Conservation (phyloP, 1,140 invertebrate species). For the Drosophila azteca region DNA sequence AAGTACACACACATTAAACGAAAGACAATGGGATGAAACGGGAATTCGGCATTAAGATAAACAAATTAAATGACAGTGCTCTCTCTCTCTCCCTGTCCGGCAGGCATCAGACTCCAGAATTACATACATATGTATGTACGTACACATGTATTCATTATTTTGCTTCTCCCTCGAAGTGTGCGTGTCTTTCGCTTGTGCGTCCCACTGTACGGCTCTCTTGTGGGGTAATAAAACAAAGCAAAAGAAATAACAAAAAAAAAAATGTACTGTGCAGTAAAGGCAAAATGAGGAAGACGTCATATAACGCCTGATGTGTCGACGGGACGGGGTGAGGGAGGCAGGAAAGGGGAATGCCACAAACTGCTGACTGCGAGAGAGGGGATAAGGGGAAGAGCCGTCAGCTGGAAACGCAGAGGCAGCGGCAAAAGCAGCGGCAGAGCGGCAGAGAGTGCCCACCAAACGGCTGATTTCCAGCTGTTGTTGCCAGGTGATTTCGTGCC, state of each 20-base stretch:
- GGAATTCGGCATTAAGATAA: background rate
- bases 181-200: background rate
- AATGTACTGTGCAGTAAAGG: conserved; percentile 37
- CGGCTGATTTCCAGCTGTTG: conserved; percentile 83
- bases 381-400: conserved; percentile 41
- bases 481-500: conserved; percentile 80
- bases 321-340: background rate
- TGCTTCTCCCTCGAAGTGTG: conserved; percentile 5
- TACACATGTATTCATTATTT: no score
- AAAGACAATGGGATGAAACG: no score
- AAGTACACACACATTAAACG: conserved; percentile 1
- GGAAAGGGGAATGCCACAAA: conserved; percentile 3
- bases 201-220: conserved; percentile 39
- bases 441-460: conserved; percentile 33
- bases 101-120: no score
- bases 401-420: conserved; percentile 53
- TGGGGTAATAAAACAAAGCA: conserved; percentile 76
- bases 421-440: background rate
- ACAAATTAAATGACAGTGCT: background rate
- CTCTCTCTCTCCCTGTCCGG: background rate
- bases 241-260: conserved; percentile 57
- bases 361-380: conserved; percentile 26
- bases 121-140: no score
- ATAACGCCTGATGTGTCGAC: conserved; percentile 16
- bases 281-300: conserved; percentile 45